Conservation (phyloP, 2,113 vertebrate species). For the Motacilla alba region DNA sequence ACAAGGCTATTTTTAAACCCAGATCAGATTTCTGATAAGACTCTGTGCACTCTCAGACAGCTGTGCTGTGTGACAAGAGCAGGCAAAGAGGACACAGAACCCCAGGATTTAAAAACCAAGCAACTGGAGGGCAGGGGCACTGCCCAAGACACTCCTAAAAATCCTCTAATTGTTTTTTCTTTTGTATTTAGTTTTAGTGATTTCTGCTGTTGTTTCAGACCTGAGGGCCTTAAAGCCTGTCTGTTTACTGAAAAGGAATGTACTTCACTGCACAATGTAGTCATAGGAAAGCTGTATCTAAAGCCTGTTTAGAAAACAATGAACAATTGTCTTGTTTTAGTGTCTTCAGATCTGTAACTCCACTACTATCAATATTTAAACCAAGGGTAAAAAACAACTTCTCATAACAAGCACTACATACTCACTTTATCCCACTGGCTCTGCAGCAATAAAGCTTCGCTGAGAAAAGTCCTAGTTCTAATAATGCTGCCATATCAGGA, state of each 20-base stretch:
- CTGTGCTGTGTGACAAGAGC: neutral
- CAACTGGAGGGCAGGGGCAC: neutral
- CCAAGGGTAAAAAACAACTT: neutral
- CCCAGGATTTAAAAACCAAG: neutral
- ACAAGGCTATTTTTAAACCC: neutral
- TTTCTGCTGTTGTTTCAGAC: neutral
- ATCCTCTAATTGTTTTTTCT: neutral
- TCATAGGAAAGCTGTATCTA: neutral
- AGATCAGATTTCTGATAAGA: neutral
- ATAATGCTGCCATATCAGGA: neutral
- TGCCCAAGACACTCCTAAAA: neutral
- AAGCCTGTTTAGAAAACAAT: neutral
- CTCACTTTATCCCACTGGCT: neutral
- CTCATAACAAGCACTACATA: neutral
- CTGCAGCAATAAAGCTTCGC: neutral
- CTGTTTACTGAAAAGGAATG: neutral
- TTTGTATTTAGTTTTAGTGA: neutral
- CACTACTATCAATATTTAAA: neutral
- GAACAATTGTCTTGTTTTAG: neutral
- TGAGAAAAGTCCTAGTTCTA: neutral
- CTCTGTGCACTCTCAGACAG: neutral
- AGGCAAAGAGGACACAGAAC: neutral
- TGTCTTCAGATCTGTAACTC: neutral
- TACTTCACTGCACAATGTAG: constrained; percentile 3
- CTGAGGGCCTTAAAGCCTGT: neutral